Evolutionary conservation across 2,113 vertebrate genomes (phyloP).

Genomic region (Casuarius casuarius): DNA sequence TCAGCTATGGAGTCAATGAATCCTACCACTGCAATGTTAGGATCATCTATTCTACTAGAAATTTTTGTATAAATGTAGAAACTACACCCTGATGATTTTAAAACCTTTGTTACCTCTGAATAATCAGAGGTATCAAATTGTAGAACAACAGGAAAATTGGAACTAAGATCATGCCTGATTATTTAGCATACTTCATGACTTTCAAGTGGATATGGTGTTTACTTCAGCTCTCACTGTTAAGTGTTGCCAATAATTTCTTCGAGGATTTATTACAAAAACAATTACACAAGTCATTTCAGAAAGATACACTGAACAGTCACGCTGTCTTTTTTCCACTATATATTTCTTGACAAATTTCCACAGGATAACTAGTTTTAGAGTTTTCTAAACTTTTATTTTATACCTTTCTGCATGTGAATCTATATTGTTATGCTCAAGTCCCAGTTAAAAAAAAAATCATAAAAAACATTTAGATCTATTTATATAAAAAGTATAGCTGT

Average conservation of each 20-base stretch:
- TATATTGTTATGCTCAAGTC: background rate
- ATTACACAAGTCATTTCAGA: background rate
- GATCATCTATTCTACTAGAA: background rate
- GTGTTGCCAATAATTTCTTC: background rate
- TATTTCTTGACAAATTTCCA: background rate
- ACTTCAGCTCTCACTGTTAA: background rate
- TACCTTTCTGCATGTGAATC: background rate
- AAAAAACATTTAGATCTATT: background rate
- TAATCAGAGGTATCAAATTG: background rate
- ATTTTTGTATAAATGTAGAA: background rate
- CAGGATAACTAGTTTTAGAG: background rate
- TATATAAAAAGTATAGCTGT: background rate
- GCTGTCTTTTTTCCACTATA: background rate
- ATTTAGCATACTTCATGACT: background rate
- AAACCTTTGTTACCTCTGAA: background rate
- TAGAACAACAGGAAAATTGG: background rate
- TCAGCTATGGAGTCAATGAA: background rate
- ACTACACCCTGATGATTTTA: background rate
- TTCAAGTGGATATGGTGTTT: background rate
- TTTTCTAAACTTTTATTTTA: background rate
- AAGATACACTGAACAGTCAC: background rate
- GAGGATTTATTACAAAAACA: background rate
- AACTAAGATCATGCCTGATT: accelerated
- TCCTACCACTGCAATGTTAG: background rate
- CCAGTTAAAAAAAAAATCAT: background rate